phyloP scores from a whole-genome alignment of 1,140 invertebrate species.

The Eumeta japonica region DNA sequence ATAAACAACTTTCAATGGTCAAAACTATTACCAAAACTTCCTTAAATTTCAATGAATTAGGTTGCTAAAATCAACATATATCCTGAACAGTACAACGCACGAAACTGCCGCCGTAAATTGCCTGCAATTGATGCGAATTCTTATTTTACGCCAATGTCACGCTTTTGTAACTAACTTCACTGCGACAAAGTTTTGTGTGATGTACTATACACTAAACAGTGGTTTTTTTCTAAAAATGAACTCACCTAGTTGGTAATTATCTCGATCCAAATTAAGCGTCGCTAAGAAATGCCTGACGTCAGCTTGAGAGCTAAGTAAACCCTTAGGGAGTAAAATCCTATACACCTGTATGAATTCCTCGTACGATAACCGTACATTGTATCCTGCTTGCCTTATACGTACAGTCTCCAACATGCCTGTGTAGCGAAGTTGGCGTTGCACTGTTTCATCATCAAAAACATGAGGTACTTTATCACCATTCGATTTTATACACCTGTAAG shows the following conservation, averaged over 20 bases:
- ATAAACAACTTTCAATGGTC: too few species aligned
- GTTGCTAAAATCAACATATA: too few species aligned
- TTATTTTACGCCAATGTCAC: too few species aligned
- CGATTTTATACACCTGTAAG: constrained; percentile 83
- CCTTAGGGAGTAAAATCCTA: constrained; percentile 86
- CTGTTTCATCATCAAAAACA: constrained; percentile 90
- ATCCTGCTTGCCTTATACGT: constrained; percentile 90
- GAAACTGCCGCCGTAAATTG: too few species aligned
- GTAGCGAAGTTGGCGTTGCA: constrained; percentile 85
- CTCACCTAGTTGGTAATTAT: constrained; percentile 89
- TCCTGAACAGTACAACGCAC: too few species aligned
- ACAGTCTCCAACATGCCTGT: constrained; percentile 98
- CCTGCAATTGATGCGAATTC: too few species aligned
- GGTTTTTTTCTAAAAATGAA: constrained; percentile 2
- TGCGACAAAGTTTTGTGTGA: too few species aligned
- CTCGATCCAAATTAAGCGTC: constrained; percentile 76
- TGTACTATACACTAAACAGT: too few species aligned
- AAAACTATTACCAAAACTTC: too few species aligned
- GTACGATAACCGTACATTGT: constrained; percentile 89
- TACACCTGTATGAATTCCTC: constrained; percentile 93
- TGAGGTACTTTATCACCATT: constrained; percentile 90
- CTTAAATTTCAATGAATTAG: too few species aligned
- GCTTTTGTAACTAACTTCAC: too few species aligned
- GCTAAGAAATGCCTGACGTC: constrained; percentile 81
- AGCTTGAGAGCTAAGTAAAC: constrained; percentile 73